Conservation (phyloP, 2,888 invertebrate genomes). For the Xestia xanthographa region DNA sequence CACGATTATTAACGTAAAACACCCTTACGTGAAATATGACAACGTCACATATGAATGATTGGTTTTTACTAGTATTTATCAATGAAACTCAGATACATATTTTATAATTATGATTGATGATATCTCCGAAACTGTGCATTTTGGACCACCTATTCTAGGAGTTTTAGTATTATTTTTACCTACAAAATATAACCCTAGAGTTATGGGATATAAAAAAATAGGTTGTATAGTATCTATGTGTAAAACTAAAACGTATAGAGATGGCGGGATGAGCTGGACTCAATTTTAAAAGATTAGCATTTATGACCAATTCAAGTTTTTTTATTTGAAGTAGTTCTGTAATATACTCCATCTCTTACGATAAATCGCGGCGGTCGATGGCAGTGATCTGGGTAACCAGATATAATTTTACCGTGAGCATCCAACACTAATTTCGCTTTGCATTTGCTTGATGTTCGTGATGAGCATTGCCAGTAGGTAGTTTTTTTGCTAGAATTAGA, state of each 20-base stretch:
- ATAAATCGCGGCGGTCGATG: constrained; percentile 24
- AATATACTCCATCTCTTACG: constrained; percentile 5
- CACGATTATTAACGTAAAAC: too few relatives aligned
- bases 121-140: too few relatives aligned
- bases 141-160: too few relatives aligned
- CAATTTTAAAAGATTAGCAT: not conserved
- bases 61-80: too few relatives aligned
- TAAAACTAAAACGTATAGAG: too few relatives aligned
- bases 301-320: not conserved
- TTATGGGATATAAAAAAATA: too few relatives aligned
- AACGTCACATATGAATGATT: too few relatives aligned
- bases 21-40: too few relatives aligned
- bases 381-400: not conserved
- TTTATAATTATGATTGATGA: too few relatives aligned
- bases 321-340: constrained; percentile 13
- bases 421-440: constrained; percentile 16
- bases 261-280: not conserved
- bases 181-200: too few relatives aligned
- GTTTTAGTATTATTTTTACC: too few relatives aligned
- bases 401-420: not conserved
- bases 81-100: too few relatives aligned
- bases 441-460: not conserved
- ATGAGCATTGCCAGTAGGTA: constrained; percentile 12
- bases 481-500: not conserved
- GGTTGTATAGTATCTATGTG: not conserved